Conservation (phyloP, 1,140 invertebrate genomes). For the Bombus fervidus region DNA sequence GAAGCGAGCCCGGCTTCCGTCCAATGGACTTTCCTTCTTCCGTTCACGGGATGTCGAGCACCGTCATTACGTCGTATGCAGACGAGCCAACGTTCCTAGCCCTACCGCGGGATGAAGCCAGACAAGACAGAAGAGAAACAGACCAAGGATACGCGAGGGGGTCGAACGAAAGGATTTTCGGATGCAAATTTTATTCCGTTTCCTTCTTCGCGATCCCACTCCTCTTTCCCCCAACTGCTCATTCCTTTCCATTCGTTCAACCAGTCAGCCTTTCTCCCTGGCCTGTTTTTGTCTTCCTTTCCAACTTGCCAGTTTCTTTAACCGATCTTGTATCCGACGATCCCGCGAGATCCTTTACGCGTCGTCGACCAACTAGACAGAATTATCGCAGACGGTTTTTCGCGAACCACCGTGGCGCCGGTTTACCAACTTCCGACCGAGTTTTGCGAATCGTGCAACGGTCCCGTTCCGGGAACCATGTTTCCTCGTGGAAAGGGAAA, state of each 20-base stretch:
- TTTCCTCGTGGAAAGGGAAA: background rate
- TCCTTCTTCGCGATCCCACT: slow-evolving; percentile 25
- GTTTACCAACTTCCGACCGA: background rate
- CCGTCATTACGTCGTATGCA: slow-evolving; percentile 69
- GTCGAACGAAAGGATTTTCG: slow-evolving; percentile 72
- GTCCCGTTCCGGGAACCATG: background rate
- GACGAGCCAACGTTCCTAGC: slow-evolving; percentile 43
- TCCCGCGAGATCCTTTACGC: slow-evolving; percentile 41
- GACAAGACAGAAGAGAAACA: slow-evolving; percentile 11
- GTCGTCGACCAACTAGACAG: slow-evolving; percentile 38
- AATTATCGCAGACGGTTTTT: slow-evolving; percentile 57
- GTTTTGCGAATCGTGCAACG: slow-evolving; percentile 1
- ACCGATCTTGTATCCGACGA: slow-evolving; percentile 33
- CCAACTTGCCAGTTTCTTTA: slow-evolving; percentile 47
- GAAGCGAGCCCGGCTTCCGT: slow-evolving; percentile 50
- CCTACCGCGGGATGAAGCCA: background rate
- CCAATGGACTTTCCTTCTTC: slow-evolving; percentile 69
- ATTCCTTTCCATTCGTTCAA: background rate
- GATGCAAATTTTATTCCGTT: slow-evolving; percentile 78
- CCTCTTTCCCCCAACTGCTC: background rate
- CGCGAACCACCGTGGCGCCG: background rate
- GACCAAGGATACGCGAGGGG: background rate
- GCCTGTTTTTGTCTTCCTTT: slow-evolving; percentile 21
- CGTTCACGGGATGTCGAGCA: slow-evolving; percentile 66
- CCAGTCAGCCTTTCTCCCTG: background rate